Base-by-base conservation (phyloP, 1,140 invertebrate genomes). In the Pseudomyrmex sp. region DNA sequence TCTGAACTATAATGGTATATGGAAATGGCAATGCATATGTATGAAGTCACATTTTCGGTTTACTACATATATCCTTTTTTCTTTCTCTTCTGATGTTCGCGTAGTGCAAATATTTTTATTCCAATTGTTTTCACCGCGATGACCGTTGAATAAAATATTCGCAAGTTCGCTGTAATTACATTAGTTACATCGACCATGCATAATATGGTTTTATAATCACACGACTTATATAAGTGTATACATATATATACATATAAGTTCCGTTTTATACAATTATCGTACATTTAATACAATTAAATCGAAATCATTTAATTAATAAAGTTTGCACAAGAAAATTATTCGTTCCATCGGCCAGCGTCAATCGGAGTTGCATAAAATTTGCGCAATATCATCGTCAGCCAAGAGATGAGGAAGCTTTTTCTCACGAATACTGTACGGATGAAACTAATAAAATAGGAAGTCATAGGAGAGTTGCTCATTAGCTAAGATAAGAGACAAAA, bases 381-480 rank as follows among this genome's bases (percentile, higher is more conserved):
- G 44, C 15, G 54, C 76, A 80, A 48, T 72, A 80, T 58, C 68
- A 79, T 59, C 54, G 18, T 70, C 69, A 50, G 52, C 13, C 20
- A 72, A 50, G 76, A 61, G 44, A 70, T 26, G 66, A 80, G 20
- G n/a, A 50, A 59, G 12, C 35, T 58, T 59, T 26, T n/a, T 12
- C 54, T 59, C 76, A 20, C 44, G 50, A 23, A 5, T 56, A 59
- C 1, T 44, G 15, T 72, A 48, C 12, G 76, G 54, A 80, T 70
- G 54, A 72, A 72, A 56, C 44, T 72, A 66, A 44, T 76, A 70
- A 59, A 61, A 80, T 80, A 80, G 20, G 56, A 70, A 7, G 44
- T 79, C 76, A 59, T 79, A 79, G 65, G 66, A 72, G 66, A 80
- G 76, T 80, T 80, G 76, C 76, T 80, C 76, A 80, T 80, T 80